These are phyloP conservation scores for Poeciliopsis presidionis DNA, from an alignment of 2,797 vertebrate species.

Conservation along the genomic window DNA sequence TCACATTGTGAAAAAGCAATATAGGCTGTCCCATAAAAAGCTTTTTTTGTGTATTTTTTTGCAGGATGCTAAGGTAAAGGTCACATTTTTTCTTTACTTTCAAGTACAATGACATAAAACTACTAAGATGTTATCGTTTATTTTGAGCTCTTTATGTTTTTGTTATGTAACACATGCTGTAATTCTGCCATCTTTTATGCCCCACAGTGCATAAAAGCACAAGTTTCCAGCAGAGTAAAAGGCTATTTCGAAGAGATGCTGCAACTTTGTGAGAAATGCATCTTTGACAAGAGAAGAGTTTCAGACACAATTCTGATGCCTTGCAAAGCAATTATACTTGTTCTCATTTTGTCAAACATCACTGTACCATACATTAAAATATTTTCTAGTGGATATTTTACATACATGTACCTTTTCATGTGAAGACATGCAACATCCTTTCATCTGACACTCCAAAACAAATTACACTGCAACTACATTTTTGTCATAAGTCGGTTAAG, in stretches of 20 bases:
- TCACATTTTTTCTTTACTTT: slow-evolving; percentile 28
- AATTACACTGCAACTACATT: not conserved
- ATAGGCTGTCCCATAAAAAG: slow-evolving; percentile 6
- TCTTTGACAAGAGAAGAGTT: slow-evolving; percentile 12
- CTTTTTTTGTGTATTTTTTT: slow-evolving; percentile 27
- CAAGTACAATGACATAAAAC: slow-evolving; percentile 36
- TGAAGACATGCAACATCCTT: not conserved
- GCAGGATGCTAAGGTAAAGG: slow-evolving; percentile 45
- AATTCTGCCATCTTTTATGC: slow-evolving; percentile 42
- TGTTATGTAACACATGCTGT: slow-evolving; percentile 37
- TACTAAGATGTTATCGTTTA: slow-evolving; percentile 32
- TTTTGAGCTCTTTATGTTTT: slow-evolving; percentile 29
- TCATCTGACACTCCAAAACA: not conserved
- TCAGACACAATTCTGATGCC: not conserved
- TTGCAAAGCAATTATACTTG: not conserved
- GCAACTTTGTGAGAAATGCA: slow-evolving; percentile 14
- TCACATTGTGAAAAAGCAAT: slow-evolving; percentile 39
- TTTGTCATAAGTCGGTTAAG: not conserved
- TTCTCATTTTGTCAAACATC: not conserved
- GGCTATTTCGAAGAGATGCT: slow-evolving; percentile 35
- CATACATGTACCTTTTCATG: not conserved
- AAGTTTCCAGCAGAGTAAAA: slow-evolving; percentile 47
- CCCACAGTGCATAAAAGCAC: slow-evolving; percentile 29
- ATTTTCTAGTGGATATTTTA: not conserved
- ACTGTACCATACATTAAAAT: not conserved